Percentiles rank a stretch among this genome's conserved stretches.
phyloP scores from a whole-genome alignment of 2,113 vertebrate genomes.

The Plestiodon gilberti region DNA sequence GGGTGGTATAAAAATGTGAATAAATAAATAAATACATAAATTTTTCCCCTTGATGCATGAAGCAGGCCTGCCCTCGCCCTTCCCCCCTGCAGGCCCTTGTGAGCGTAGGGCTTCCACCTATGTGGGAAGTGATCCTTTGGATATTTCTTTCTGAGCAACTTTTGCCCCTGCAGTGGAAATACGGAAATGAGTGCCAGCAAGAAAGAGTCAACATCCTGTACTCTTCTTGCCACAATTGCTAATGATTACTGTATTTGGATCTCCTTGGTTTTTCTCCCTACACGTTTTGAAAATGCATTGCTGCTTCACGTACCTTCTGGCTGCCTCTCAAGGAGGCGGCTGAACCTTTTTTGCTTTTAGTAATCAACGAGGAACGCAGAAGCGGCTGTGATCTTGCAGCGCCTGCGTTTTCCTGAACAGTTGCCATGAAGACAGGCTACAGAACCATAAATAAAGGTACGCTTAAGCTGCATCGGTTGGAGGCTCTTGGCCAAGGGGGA shows the following conservation, averaged over 20 bases:
- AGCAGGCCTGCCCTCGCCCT: neutral
- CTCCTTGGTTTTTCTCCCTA: neutral
- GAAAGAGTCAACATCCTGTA: slow-evolving; percentile 11
- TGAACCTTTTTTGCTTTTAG: neutral
- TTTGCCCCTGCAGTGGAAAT: slow-evolving; percentile 6
- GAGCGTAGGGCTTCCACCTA: fast-evolving
- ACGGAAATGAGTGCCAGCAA: neutral
- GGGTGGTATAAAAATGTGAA: no score
- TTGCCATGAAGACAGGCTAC: slow-evolving; percentile 27
- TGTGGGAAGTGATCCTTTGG: neutral
- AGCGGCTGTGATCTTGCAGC: neutral
- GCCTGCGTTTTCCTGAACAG: neutral
- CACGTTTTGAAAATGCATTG: neutral
- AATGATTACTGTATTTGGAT: neutral
- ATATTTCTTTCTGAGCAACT: neutral
- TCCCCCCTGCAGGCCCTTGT: no score
- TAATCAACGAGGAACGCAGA: slow-evolving; percentile 16
- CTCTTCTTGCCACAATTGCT: slow-evolving; percentile 19
- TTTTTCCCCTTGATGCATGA: neutral
- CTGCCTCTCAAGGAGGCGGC: neutral
- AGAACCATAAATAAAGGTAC: slow-evolving; percentile 2
- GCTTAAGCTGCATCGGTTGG: neutral
- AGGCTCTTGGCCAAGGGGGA: neutral
- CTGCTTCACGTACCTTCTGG: neutral
- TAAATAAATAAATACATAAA: no score